A percentile compares a stretch with the other conserved stretches of the same genome.
phyloP scores from a whole-genome alignment of 2,797 vertebrate genomes.

The Choloepus didactylus region DNA sequence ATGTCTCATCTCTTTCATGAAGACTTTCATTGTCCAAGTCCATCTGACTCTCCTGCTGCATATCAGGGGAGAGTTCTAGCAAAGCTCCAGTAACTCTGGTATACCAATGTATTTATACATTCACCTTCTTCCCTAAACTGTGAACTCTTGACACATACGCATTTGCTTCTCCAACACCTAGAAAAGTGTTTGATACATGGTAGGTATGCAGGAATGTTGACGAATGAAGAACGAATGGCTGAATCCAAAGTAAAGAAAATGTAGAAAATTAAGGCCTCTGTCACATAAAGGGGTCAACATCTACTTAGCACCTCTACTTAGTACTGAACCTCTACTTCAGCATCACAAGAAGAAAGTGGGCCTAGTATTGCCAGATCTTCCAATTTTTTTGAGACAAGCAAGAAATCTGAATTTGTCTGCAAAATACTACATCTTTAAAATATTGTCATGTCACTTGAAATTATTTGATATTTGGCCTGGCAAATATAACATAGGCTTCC shows the following conservation, averaged over 20 bases:
- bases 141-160: neutral
- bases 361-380: neutral
- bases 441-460: neutral
- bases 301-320: neutral
- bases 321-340: neutral
- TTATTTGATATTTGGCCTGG: neutral
- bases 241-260: neutral
- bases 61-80: neutral
- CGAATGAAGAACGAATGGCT: constrained; percentile 1
- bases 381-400: constrained; percentile 36
- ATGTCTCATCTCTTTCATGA: neutral
- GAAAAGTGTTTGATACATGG: neutral
- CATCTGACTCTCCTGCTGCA: neutral
- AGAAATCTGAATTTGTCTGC: neutral
- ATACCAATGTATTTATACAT: neutral
- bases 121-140: neutral
- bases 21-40: neutral
- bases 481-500: neutral
- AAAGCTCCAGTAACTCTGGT: neutral
- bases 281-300: neutral
- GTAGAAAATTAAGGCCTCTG: neutral
- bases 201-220: neutral
- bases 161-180: neutral
- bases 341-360: neutral
- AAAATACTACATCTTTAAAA: constrained; percentile 30